Conservation (phyloP, 1,140 invertebrate genomes). For the Halesus radiatus region DNA sequence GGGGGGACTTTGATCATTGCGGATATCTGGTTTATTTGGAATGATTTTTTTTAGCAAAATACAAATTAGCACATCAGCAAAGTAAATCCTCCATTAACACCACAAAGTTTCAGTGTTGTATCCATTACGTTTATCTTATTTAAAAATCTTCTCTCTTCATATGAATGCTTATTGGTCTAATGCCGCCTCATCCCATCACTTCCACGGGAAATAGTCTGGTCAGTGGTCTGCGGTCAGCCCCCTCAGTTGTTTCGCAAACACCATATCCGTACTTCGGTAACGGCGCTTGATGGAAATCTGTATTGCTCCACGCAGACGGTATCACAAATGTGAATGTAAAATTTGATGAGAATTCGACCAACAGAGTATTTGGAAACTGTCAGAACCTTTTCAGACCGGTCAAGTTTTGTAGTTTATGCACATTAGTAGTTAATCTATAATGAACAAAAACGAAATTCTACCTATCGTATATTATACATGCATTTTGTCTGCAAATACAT, state of each 20-base stretch:
- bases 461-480: too few species aligned
- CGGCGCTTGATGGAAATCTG: neutral
- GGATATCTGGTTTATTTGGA: too few species aligned
- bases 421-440: too few species aligned
- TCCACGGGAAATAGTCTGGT: neutral
- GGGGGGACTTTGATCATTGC: too few species aligned
- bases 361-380: too few species aligned
- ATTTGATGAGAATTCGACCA: too few species aligned
- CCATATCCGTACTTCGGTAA: constrained; percentile 4
- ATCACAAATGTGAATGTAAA: too few species aligned
- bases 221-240: neutral
- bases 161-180: neutral
- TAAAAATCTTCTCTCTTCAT: neutral
- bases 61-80: neutral
- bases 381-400: too few species aligned
- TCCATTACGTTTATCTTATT: neutral
- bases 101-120: neutral
- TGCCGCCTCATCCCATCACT: neutral
- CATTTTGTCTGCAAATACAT: too few species aligned
- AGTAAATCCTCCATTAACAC: neutral
- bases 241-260: neutral
- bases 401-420: too few species aligned
- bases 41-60: too few species aligned
- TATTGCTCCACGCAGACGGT: neutral
- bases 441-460: too few species aligned